Percentiles rank a stretch among this genome's conserved stretches.
Conservation (phyloP, 1,140 invertebrate species). For the Drosophila malerkotliana region DNA sequence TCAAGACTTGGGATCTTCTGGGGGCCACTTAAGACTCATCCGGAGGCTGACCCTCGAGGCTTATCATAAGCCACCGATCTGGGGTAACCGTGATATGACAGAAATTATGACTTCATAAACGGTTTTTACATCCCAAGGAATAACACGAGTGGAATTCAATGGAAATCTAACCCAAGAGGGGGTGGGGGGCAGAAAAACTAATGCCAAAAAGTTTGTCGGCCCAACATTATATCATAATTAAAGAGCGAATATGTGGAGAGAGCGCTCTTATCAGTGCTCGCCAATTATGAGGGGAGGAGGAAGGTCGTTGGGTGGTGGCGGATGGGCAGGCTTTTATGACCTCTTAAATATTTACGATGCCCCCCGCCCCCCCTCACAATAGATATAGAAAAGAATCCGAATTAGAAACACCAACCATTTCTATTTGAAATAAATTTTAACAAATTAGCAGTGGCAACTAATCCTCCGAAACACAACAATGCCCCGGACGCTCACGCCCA, state of each 20-base stretch:
- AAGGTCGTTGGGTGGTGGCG: neutral
- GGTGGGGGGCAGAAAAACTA: neutral
- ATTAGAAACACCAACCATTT: neutral
- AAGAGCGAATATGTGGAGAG: slow-evolving; percentile 12
- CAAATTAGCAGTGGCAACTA: slow-evolving; percentile 60
- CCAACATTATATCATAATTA: slow-evolving; percentile 57
- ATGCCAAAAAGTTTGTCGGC: slow-evolving; percentile 55
- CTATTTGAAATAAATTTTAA: slow-evolving; percentile 62
- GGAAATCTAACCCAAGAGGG: slow-evolving; percentile 53
- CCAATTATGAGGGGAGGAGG: slow-evolving; percentile 60
- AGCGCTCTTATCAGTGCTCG: slow-evolving; percentile 56
- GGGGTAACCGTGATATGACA: slow-evolving; percentile 66
- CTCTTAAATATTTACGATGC: slow-evolving; percentile 72
- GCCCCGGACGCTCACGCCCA: slow-evolving; percentile 26
- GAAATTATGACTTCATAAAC: slow-evolving; percentile 80
- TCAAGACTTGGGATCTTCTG: slow-evolving; percentile 15
- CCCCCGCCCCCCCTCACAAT: slow-evolving; percentile 7
- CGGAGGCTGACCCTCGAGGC: slow-evolving; percentile 32
- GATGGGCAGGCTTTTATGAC: slow-evolving; percentile 53
- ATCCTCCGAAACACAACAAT: slow-evolving; percentile 45
- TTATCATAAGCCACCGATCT: slow-evolving; percentile 69
- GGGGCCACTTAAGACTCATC: slow-evolving; percentile 47
- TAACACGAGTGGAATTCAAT: slow-evolving; percentile 57
- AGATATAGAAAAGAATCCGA: neutral
- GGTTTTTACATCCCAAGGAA: slow-evolving; percentile 40